Conservation (phyloP, 2,113 vertebrate species). For the human (Homo sapiens) region DNA sequence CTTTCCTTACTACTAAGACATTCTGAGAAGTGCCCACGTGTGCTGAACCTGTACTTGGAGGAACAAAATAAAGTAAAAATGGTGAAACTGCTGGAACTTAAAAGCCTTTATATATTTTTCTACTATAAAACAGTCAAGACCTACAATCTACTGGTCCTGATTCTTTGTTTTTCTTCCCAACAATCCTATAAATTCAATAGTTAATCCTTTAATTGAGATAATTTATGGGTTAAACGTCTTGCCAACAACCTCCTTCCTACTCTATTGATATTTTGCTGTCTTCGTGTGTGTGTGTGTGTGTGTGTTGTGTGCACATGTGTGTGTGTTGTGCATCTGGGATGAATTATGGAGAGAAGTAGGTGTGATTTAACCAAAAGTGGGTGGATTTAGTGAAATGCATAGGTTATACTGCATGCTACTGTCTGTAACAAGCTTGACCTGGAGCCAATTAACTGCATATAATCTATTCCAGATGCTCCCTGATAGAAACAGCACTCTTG, state of each 20-base stretch:
- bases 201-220: background rate
- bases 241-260: conserved; percentile 33
- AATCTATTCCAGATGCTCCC: conserved; percentile 84
- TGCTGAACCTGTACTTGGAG: background rate
- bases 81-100: background rate
- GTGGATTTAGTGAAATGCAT: conserved; percentile 76
- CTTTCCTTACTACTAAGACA: conserved; percentile 53
- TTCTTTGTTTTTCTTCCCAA: conserved; percentile 18
- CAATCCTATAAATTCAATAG: conserved; percentile 19
- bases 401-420: conserved; percentile 81
- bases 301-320: background rate
- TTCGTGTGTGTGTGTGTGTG: background rate
- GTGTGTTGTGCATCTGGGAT: conserved; percentile 44
- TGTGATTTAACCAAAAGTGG: conserved; percentile 77
- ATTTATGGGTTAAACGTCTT: conserved; percentile 8
- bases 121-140: conserved; percentile 33
- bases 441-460: conserved; percentile 84
- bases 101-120: background rate
- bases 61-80: conserved; percentile 34
- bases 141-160: background rate
- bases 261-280: conserved; percentile 41
- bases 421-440: conserved; percentile 83
- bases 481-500: conserved; percentile 83
- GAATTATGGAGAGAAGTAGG: conserved; percentile 67
- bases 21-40: conserved; percentile 66